Evolutionary conservation across 2,797 vertebrate genomes (phyloP), one percentile per base, ranked within the genome.

Genomic region (Erethizon dorsatum): DNA sequence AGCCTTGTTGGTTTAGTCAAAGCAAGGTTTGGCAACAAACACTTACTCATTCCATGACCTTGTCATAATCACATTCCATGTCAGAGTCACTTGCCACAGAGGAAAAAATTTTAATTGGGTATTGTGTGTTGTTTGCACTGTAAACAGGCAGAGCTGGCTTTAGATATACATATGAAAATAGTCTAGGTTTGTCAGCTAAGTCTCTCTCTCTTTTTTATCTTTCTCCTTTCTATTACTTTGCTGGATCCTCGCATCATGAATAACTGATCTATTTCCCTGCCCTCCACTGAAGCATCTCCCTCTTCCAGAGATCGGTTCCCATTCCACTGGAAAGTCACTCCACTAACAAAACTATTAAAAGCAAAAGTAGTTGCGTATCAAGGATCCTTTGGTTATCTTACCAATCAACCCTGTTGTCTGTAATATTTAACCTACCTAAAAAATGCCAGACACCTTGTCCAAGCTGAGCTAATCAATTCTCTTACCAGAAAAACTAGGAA

Each of bases 101-200:
- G 57, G 50, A 50, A 85, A 86, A 91, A 84, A 69, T 20, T 75
- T 83, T 96, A 95, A 90, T 83, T 93, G 95, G n/a, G 5, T 80
- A 83, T 85, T 91, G 54, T 93, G 84, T 96, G 54, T 24, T 84
- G 9, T 96, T 90, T 93, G 45, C 77, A 91, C 63, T 79, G 28
- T 84, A 96, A 97, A n/a, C 52, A 94, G 63, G 45, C 63, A 97
- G 56, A 93, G 5, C 7, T 90, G 11, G 59, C 52, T 75, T 97
- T 63, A 18, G 33, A 59, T 47, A 75, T 37, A 88, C 93, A 86
- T 65, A 86, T 65, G 61, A 83, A 96, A 90, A 86, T 13, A n/a
- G 61, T 80, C 20, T 20, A 28, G 17, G 1, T 52, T 77, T 88
- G 31, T 61, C 52, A 56, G n/a, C 18, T 24, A 47, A 47, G 15